Evolutionary conservation across 92 coral and sea anemone genomes (phyloP), one percentile per base, ranked within the genome.

Genomic region (Porites divaricata): DNA sequence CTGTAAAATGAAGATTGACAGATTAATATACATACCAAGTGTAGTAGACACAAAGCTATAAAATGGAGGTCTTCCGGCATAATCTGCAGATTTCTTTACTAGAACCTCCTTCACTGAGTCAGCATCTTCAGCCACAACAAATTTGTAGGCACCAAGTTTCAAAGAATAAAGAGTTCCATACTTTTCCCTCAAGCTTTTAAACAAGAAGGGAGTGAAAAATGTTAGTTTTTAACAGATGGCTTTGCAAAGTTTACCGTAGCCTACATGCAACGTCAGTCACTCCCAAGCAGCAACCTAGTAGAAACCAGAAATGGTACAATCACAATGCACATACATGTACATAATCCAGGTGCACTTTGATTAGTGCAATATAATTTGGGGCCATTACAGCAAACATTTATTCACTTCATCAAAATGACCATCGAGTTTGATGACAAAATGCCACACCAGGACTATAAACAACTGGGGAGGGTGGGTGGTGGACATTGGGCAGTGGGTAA

Each of bases 61-160:
- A 81, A 82, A 63, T 9, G 91, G 91, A 15, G 92, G 89, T 62
- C 95, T 88, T 22, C 90, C 92, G 1, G 90, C 78, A 49, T 80
- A 89, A 61, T 92, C 95, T 41, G 66, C 88, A 59, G 91, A 89
- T 71, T 63, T 89, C 59, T 79, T 89, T 20, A 92, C 86, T 71
- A 92, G 81, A 48, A 85, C 86, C 72, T 92, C 95, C 57, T 87
- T 72, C 8, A 87, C 83, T 2, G 90, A 65, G 16, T 72, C 86
- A 54, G 76, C 63, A 69, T 88, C 86, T 56, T 81, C 83, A 4
- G 89, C 87, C 15, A 85, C 48, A 13, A 92, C 90, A 35, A 89
- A 14, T 57, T 80, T 92, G 76, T 62, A 90, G 22, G 82, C 75
- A 1, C 93, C 93, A 51, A 83, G 50, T 63, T 76, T 85, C 64